Base-by-base conservation (phyloP, 2,797 vertebrate species). In the Trachops cirrhosus region DNA sequence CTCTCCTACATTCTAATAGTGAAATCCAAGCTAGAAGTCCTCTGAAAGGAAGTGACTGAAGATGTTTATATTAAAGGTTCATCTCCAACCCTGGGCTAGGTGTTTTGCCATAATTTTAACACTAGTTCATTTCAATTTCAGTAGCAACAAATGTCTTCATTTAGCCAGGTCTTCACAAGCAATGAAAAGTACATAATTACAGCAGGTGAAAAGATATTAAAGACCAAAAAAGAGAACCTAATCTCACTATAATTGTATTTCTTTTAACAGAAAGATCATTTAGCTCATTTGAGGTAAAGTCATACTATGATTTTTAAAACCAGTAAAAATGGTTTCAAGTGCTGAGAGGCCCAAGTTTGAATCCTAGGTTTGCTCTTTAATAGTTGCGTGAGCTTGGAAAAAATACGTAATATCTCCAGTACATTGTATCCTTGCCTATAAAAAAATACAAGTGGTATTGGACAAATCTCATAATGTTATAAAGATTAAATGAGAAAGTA, bases 211-310 rank as follows among this genome's bases (percentile, higher is more conserved):
- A 94, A 92, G 22, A 89, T 62, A 87, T 37, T 95, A 80, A 89
- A 96, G 71, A 71, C 22, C 26, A 24, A 64, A 94, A 92, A 89
- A 68, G 24, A 12, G 24, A 91, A 34, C 8, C 19, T 92, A 85
- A 97, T 90, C 34, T 95, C 37, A 92, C 62, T 75, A 29, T 86
- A 95, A 95, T 91, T 86, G 86, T 68, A 32, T 50, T 73, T 57
- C 32, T 80, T 96, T 90, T 74, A 86, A 96, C n/a, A 89, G 37
- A 87, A 95, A 97, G 41, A 73, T 92, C 82, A 54, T 90, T 85
- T 85, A 62, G 78, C 41, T 92, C 77, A 89, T 83, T 59, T 19
- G 18, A 92, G 57, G 80, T 10, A 82, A 95, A 87, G 39, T n/a
- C 37, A 2, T 26, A 75, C 54, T 29, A 24, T 15, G 22, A 90